These are phyloP conservation scores for Periophthalmus modestus DNA, from an alignment of 2,113 vertebrate genomes.

Conservation along the genomic window DNA sequence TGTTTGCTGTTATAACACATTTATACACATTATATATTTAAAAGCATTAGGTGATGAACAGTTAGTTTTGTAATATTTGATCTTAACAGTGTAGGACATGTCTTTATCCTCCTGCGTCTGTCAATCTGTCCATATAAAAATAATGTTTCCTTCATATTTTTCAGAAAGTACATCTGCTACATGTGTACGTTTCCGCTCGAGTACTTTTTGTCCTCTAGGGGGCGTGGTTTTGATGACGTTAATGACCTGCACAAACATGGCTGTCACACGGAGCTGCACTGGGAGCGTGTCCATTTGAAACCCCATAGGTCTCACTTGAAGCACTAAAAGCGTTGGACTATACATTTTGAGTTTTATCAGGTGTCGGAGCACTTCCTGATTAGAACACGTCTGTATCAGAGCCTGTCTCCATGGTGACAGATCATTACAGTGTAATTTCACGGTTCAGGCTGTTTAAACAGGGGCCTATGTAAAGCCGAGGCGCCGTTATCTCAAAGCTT, in stretches of 20 bases:
- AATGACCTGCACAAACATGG: not conserved
- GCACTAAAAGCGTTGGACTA: not conserved
- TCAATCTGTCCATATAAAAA: not conserved
- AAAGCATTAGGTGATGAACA: no score
- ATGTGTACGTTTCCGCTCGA: not conserved
- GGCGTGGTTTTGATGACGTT: not conserved
- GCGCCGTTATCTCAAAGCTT: not conserved
- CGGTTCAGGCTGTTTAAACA: not conserved
- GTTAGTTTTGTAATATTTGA: no score
- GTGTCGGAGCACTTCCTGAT: not conserved
- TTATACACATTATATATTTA: no score
- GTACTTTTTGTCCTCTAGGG: not conserved
- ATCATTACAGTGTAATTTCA: constrained; percentile 11
- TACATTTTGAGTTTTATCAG: not conserved
- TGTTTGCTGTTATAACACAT: no score
- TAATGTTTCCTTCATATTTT: not conserved
- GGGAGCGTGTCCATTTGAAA: not conserved
- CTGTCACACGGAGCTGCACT: not conserved
- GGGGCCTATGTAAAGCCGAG: not conserved
- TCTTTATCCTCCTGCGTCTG: not conserved
- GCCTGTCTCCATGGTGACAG: not conserved
- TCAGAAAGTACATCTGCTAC: not conserved
- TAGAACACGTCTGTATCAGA: not conserved
- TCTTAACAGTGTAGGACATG: no score
- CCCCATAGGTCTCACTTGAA: not conserved